These are phyloP conservation scores for Teleogryllus occipitalis DNA, from an alignment of 1,140 invertebrate species.

Conservation along the genomic window DNA sequence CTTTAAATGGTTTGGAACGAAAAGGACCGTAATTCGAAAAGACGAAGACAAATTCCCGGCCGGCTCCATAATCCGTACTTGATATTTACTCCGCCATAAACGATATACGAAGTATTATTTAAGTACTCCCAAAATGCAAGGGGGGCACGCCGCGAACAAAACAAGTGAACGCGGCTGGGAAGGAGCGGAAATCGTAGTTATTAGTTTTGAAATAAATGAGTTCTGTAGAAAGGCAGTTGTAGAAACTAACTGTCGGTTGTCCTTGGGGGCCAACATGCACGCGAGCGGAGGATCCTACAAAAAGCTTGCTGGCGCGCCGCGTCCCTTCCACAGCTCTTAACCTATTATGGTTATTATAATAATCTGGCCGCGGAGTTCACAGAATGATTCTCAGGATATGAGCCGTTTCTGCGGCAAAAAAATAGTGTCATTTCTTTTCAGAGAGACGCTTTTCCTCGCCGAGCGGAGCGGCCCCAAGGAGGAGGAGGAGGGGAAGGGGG, in stretches of 20 bases:
- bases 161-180: not conserved
- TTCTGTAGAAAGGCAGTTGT: constrained; percentile 4
- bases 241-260: constrained; percentile 1
- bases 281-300: not conserved
- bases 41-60: not conserved
- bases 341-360: constrained; percentile 6
- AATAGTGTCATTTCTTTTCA: not conserved
- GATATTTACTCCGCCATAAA: not conserved
- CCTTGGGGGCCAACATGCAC: not conserved
- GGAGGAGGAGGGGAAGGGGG: no score
- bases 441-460: not conserved
- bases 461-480: not conserved
- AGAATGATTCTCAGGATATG: constrained; percentile 4
- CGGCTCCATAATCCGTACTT: not conserved
- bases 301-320: not conserved
- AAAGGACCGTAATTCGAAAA: not conserved
- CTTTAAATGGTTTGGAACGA: not conserved
- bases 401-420: not conserved
- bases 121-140: not conserved
- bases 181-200: constrained; percentile 3
- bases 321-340: not conserved
- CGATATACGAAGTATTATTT: not conserved
- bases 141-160: not conserved
- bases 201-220: constrained; percentile 3
- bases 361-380: not conserved